Percentiles rank a stretch among this genome's conserved stretches.
These are phyloP conservation scores for Acanthosoma haemorrhoidale DNA, from an alignment of 2,888 invertebrate genomes.

Conservation along the genomic window DNA sequence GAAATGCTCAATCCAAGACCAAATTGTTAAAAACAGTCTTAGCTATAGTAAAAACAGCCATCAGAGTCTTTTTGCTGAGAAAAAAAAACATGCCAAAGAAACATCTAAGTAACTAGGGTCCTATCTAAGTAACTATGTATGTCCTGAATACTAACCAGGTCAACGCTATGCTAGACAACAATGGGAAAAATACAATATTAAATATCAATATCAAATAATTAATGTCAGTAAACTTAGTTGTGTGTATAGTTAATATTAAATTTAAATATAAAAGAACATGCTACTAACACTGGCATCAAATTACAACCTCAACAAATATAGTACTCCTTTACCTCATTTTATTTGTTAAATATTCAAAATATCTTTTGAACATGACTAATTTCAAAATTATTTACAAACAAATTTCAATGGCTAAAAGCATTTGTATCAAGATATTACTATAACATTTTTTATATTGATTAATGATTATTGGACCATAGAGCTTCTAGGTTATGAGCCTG, in stretches of 20 bases:
- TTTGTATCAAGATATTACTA: neutral
- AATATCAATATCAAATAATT: neutral
- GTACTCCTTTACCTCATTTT: slow-evolving; percentile 30
- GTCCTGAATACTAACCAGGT: neutral
- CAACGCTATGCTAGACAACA: slow-evolving; percentile 8
- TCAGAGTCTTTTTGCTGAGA: slow-evolving; percentile 25
- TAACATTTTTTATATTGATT: neutral
- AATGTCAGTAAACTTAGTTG: neutral
- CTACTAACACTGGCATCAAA: slow-evolving; percentile 6
- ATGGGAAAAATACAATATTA: neutral
- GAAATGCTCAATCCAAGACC: slow-evolving; percentile 29
- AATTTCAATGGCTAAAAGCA: slow-evolving; percentile 5
- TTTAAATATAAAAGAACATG: neutral
- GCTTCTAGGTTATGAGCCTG: slow-evolving; percentile 5
- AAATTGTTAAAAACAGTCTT: slow-evolving; percentile 35
- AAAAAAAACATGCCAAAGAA: slow-evolving; percentile 16
- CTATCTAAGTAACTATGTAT: neutral
- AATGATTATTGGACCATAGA: slow-evolving; percentile 21
- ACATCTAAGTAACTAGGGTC: neutral
- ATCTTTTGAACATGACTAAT: slow-evolving; percentile 5
- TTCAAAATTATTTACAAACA: slow-evolving; percentile 16
- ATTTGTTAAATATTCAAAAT: slow-evolving; percentile 5
- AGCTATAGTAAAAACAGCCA: slow-evolving; percentile 30
- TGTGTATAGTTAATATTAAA: neutral
- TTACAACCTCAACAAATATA: slow-evolving; percentile 36